These are phyloP conservation scores for Electrophaes corylata DNA, from an alignment of 2,888 invertebrate species.

Conservation along the genomic window DNA sequence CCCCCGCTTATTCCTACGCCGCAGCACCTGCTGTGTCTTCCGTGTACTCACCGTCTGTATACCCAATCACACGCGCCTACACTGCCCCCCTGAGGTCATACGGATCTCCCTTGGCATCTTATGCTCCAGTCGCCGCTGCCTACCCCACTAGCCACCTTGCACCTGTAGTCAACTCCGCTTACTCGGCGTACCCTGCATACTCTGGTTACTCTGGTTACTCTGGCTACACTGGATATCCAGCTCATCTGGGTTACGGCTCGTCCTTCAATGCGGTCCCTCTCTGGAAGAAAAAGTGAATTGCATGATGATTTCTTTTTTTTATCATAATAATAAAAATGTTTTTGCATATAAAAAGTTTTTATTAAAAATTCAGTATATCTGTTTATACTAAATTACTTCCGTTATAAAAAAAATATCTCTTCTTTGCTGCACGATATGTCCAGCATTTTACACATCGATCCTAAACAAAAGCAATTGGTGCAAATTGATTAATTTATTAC, in stretches of 20 bases:
- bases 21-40: slow-evolving; percentile 12
- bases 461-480: no score
- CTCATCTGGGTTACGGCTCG: slow-evolving; percentile 21
- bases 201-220: slow-evolving; percentile 37
- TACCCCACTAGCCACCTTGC: slow-evolving; percentile 5
- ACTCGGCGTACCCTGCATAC: slow-evolving; percentile 16
- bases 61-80: slow-evolving; percentile 14
- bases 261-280: slow-evolving; percentile 22
- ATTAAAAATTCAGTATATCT: no score
- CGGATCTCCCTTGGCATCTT: slow-evolving; percentile 23
- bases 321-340: not conserved
- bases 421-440: no score
- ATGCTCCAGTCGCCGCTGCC: slow-evolving; percentile 18
- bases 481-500: no score
- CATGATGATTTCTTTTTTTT: not conserved
- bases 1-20: slow-evolving; percentile 25
- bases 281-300: slow-evolving; percentile 36
- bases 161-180: no score
- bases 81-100: slow-evolving; percentile 32
- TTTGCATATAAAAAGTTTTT: not conserved
- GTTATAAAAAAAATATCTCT: no score
- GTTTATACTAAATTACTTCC: no score
- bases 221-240: slow-evolving; percentile 1
- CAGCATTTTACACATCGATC: no score
- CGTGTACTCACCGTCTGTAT: slow-evolving; percentile 9